Conservation (phyloP, 2,797 vertebrate species). For the Graptemys geographica region DNA sequence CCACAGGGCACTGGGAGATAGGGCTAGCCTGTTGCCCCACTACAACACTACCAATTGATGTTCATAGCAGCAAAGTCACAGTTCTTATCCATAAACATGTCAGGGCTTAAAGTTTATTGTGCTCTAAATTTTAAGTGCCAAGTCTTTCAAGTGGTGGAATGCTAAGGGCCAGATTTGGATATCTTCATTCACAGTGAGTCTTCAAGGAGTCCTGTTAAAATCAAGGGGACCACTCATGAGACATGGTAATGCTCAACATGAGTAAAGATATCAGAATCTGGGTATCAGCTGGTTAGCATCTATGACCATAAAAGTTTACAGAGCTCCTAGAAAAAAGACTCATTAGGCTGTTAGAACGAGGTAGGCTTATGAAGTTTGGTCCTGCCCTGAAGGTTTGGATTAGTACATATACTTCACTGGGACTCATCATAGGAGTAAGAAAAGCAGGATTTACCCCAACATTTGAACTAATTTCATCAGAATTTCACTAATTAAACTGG, state of each 20-base stretch:
- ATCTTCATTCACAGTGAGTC: neutral
- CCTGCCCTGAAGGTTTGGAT: neutral
- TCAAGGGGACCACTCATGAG: neutral
- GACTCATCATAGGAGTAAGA: neutral
- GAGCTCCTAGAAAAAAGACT: neutral
- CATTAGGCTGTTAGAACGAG: fast-evolving
- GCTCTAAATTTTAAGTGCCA: neutral
- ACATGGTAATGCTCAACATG: neutral
- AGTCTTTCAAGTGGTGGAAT: neutral
- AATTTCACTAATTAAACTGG: neutral
- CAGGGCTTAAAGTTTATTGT: neutral
- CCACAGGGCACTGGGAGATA: neutral
- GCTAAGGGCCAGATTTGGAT: neutral
- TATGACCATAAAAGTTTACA: neutral
- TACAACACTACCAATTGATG: neutral
- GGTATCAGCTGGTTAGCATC: neutral
- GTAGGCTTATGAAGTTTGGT: neutral
- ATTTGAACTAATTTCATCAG: neutral
- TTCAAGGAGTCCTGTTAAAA: neutral
- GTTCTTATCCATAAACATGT: fast-evolving
- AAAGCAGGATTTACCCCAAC: neutral
- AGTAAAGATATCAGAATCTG: neutral
- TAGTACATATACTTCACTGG: neutral
- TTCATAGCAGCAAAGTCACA: neutral
- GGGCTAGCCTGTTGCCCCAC: neutral